Percentiles rank a stretch among this genome's conserved stretches.
Conservation (phyloP, 2,113 vertebrate species). For the Coturnix japonica region DNA sequence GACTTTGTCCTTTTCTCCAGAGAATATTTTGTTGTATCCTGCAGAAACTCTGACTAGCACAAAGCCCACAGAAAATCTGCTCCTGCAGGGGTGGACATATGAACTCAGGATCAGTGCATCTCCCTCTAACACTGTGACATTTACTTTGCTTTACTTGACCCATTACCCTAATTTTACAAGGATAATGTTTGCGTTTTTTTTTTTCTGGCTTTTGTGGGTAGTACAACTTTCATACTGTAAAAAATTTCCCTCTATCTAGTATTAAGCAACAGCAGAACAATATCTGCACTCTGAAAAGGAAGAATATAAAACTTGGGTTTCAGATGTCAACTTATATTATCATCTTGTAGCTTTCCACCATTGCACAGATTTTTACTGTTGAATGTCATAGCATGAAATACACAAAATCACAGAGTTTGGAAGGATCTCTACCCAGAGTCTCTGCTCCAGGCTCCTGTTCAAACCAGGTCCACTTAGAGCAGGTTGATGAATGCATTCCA, state of each 20-base stretch:
- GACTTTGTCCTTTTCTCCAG: neutral
- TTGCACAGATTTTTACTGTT: neutral
- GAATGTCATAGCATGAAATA: neutral
- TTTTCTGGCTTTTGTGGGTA: neutral
- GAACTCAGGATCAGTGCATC: neutral
- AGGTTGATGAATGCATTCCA: neutral
- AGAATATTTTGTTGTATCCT: neutral
- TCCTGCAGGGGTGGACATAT: fast-evolving
- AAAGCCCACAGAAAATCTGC: neutral
- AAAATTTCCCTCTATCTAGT: neutral
- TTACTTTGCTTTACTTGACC: neutral
- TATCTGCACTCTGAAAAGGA: neutral
- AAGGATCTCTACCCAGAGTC: neutral
- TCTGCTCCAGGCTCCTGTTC: neutral
- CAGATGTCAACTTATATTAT: neutral
- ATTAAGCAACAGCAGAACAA: neutral
- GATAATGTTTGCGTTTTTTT: neutral
- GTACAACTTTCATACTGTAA: neutral
- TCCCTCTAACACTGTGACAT: neutral
- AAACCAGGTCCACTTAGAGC: neutral
- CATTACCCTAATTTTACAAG: neutral
- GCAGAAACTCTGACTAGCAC: neutral
- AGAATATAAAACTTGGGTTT: neutral
- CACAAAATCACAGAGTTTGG: neutral
- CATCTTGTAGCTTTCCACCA: neutral